These are phyloP conservation scores for Heliconius melpomene DNA, from an alignment of 1,140 invertebrate genomes.

Conservation along the genomic window DNA sequence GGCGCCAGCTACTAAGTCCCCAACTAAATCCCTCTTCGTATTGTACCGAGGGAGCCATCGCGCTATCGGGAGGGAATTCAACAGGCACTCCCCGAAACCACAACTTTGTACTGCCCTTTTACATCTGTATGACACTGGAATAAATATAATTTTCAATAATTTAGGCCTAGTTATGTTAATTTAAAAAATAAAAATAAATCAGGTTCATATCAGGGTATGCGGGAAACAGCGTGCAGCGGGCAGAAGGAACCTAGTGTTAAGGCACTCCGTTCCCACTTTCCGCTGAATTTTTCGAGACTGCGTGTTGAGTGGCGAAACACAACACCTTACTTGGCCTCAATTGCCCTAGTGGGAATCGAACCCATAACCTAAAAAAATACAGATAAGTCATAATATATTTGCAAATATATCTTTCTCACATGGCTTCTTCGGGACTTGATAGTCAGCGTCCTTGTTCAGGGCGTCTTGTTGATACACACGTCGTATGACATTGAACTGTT, in stretches of 20 bases:
- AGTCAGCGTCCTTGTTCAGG: constrained; percentile 83
- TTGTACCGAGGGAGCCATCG: constrained; percentile 88
- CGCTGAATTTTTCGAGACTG: no score
- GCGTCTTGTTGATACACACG: constrained; percentile 84
- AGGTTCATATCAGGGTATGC: no score
- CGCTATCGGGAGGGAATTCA: constrained; percentile 83
- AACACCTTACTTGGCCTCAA: no score
- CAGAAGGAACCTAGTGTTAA: no score
- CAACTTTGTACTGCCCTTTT: constrained; percentile 61
- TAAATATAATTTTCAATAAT: not conserved
- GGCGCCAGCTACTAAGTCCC: constrained; percentile 89
- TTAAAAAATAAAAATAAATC: no score
- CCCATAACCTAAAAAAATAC: no score
- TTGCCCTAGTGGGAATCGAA: no score
- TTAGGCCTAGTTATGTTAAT: not conserved
- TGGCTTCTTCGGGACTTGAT: constrained; percentile 81
- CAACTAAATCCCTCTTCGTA: constrained; percentile 83
- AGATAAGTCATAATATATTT: no score
- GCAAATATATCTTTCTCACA: constrained; percentile 68
- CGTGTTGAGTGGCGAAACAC: no score
- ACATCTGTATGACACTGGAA: constrained; percentile 35
- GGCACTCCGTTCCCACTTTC: no score
- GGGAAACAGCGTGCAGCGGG: no score
- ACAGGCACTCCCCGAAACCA: constrained; percentile 73
- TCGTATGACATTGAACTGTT: constrained; percentile 78